Base-by-base conservation (phyloP, 1,140 invertebrate species). In the Xylocopa sonorina region DNA sequence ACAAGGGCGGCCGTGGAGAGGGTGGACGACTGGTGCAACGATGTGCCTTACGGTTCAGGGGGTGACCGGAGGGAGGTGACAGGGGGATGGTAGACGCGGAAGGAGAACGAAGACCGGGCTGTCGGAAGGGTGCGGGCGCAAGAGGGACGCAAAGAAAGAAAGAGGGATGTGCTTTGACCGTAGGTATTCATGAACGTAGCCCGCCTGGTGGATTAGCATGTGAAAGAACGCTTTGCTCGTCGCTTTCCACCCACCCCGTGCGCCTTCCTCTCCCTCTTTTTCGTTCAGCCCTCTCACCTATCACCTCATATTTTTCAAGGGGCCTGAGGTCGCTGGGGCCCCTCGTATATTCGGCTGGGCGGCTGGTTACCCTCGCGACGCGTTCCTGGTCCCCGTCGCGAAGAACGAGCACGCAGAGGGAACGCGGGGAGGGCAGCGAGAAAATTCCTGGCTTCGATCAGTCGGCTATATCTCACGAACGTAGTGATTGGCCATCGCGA, bases 161-260 rank as follows among this genome's bases (percentile, higher is more conserved):
- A 80, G 71, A 78, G 80, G 81, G 80, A 81, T 81, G 87, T 80
- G 87, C 90, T 91, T 91, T 91, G 91, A 91, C 89, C 90, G 84
- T 91, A 90, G 87, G 87, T 90, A 92, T 92, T 92, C 91, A 91
- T 89, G 88, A 91, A 90, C 86, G 86, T 86, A 90, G 89, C 82
- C 87, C 84, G 86, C 84, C 85, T 85, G 80, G 71, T 82, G 88
- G 88, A 92, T 92, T 92, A 92, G 89, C 91, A 92, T 92, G 89
- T 91, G 90, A 92, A 92, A 92, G 91, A 92, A 90, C 90, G 88
- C 83, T 90, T 88, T 89, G 81, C 85, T 71, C 87, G 81, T 86
- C 82, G 85, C 82, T 86, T 84, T 84, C 78, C 86, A 78, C 71
- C 76, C 75, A n/a, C n/a, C n/a, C n/a, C n/a, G n/a, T 55, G 83